Base-by-base conservation (phyloP, 53 echinoderm and acorn worm genomes). In the Patiria pectinifera region DNA sequence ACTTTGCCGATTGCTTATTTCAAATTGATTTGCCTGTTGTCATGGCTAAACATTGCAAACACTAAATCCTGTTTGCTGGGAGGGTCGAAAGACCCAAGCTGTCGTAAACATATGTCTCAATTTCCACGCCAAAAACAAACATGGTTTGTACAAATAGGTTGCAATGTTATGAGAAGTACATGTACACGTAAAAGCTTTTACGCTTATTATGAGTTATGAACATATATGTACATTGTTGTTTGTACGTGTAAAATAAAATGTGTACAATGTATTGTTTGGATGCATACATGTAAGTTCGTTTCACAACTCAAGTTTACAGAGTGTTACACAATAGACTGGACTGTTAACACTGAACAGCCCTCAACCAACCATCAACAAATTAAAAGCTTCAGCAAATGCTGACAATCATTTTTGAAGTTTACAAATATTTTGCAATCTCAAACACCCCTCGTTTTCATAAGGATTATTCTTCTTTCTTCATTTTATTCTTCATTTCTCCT, bases 111-210 rank as follows among this genome's bases (percentile, higher is more conserved):
- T 25, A 53, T 86, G 86, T 86, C 86, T 46, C 5, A 53, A 58
- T 74, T 86, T 75, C 86, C 86, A 86, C 86, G 74, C 74, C 74
- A 58, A 86, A 74, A 86, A 72, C 74, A 86, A 86, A 86, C 86
- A 86, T 3, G 23, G 46, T 19, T 10, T 47, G 48, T 74, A 46
- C 49, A 72, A 58, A 86, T 86, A 24, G n/a, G 24, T 24, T 74
- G 24, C 74, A 74, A 74, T 74, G 24, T 74, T 23, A 74, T 22
- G 74, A 24, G 24, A 74, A 74, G 24, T 23, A 35, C 35, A 35
- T 1, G 35, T 35, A 18, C 35, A 35, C 35, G 35, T 35, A 18
- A 69, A 15, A 69, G 21, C 69, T 69, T 18, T 15, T 69, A 69
- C 10, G 69, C 21, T 18, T 69, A 69, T 69, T 14, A 21, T 69